These are phyloP conservation scores for Cordilura impudica DNA, from an alignment of 2,888 invertebrate genomes.

Conservation along the genomic window DNA sequence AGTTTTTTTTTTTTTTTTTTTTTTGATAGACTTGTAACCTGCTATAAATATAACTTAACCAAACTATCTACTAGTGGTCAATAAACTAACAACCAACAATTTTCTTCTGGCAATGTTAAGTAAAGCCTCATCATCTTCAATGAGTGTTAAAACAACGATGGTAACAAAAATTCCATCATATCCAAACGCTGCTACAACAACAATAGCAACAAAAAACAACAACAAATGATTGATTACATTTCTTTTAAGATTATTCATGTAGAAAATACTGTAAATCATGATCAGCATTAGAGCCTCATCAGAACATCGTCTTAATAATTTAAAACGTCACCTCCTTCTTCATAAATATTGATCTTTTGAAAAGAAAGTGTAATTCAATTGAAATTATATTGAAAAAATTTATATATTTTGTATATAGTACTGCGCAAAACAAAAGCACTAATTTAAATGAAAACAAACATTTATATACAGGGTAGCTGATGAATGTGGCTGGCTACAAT, in stretches of 20 bases:
- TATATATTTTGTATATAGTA: no score
- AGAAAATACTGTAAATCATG: neutral
- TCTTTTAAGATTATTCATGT: neutral
- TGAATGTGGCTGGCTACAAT: no score
- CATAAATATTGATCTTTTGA: neutral
- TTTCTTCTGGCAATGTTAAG: neutral
- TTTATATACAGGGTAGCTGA: no score
- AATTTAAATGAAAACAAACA: no score
- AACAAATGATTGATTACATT: constrained; percentile 16
- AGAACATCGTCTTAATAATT: neutral
- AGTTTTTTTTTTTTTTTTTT: no score
- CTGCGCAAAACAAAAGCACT: no score
- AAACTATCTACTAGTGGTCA: no score
- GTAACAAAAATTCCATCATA: neutral
- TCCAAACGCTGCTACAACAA: neutral
- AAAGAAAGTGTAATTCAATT: neutral
- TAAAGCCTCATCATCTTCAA: neutral
- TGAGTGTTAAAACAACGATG: neutral
- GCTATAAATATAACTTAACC: no score
- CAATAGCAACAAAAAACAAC: neutral
- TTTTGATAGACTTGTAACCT: neutral
- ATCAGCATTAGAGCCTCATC: neutral
- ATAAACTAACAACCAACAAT: neutral
- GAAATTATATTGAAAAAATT: neutral
- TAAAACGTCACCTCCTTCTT: neutral